Conservation (phyloP, 2,113 vertebrate genomes). For the Crotalus helleri region DNA sequence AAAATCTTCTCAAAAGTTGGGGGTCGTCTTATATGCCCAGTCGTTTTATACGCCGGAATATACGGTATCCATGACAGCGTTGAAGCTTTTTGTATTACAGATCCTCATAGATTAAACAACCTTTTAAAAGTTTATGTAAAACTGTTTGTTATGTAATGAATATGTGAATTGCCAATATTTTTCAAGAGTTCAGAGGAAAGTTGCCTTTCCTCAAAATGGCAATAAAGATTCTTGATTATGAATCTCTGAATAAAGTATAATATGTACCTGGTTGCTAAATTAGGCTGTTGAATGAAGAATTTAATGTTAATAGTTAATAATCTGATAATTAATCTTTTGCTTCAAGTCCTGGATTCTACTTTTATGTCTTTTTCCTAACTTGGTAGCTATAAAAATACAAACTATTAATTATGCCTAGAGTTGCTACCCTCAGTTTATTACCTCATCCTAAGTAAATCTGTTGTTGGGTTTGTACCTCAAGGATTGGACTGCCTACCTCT, state of each 20-base stretch:
- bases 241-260: slow-evolving; percentile 35
- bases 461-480: background rate
- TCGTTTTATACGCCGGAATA: too few relatives aligned
- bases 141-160: background rate
- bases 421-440: background rate
- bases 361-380: slow-evolving; percentile 33
- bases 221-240: background rate
- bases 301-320: slow-evolving; percentile 10
- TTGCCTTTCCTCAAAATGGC: background rate
- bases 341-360: slow-evolving; percentile 18
- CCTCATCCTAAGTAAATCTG: background rate
- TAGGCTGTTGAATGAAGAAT: background rate
- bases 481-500: background rate
- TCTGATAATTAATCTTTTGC: slow-evolving; percentile 42
- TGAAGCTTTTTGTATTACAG: background rate
- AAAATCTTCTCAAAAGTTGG: too few relatives aligned
- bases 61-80: background rate
- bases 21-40: too few relatives aligned
- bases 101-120: background rate
- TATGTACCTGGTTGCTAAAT: slow-evolving; percentile 35
- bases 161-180: background rate
- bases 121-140: background rate
- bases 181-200: background rate
- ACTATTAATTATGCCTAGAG: background rate
- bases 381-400: slow-evolving; percentile 34